Evolutionary conservation across 2,888 invertebrate genomes (phyloP), one percentile per base, ranked within the genome.

Genomic region (Dynastes maya): DNA sequence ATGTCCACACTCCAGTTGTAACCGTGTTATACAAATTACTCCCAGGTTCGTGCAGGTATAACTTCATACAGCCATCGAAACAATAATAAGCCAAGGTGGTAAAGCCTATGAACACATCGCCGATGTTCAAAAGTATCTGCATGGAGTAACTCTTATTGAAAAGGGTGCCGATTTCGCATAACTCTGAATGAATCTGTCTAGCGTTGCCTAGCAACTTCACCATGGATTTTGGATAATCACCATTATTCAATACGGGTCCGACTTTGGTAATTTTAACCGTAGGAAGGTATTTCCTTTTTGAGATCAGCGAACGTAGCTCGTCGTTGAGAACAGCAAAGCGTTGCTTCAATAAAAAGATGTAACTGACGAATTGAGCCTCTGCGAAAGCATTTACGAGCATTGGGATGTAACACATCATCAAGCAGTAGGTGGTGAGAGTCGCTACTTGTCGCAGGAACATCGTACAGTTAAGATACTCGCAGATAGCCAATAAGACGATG

Each of bases 11-110:
- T 1, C 79, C 80, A 0, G 82, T 81, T 5, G 80, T 80, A 8
- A 71, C 55, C 16, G 80, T 78, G 49, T 77, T 80, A 68, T 78
- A 80, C 71, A 74, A 64, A 49, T 79, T 76, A 22, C 78, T 64
- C 9, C 76, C 78, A 0, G 76, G 51, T 13, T 80, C 72, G 9
- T 78, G 61, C 9, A 80, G 61, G 67, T 80, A 80, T 32, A 79
- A 29, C 16, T 67, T 79, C 53, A 81, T 75, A 27, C 68, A 80
- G 2, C 80, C 80, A 53, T 81, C 82, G 37, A 82, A 76, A 37
- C 80, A 80, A 78, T 81, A 82, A 65, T 81, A 82, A n/a, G 80
- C 79, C 49, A 80, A 74, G 0, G 82, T 80, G 22, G 82, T 82
- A 53, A 82, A 80, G 49, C 76, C 80, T 13, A 82, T 78, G 29